Conservation (phyloP, 2,113 vertebrate genomes). For the Oryzias curvinotus region DNA sequence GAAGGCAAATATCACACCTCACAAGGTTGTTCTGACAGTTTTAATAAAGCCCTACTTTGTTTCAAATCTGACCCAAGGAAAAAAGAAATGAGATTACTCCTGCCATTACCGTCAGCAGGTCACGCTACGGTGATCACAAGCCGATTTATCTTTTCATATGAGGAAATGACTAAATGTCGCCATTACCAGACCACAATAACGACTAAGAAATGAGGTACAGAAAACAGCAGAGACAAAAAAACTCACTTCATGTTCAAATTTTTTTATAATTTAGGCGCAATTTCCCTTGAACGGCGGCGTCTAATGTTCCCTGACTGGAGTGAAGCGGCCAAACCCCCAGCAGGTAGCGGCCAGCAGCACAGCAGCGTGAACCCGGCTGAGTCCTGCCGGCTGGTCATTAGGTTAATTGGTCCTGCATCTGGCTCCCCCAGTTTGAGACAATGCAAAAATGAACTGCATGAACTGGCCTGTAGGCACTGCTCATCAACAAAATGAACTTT, state of each 20-base stretch:
- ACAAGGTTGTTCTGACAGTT: conserved; percentile 1
- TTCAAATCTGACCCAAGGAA: neutral
- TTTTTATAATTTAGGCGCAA: no score
- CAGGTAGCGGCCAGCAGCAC: no score
- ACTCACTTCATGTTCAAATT: neutral
- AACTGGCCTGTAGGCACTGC: no score
- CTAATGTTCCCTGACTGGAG: no score
- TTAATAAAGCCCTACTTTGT: conserved; percentile 1
- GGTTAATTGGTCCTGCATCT: no score
- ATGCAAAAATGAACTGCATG: no score
- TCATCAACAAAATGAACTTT: no score
- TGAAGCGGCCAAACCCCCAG: no score
- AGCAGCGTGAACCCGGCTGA: no score
- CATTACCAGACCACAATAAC: neutral
- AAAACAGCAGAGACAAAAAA: neutral
- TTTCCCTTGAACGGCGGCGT: no score
- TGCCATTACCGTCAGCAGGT: neutral
- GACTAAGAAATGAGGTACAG: neutral
- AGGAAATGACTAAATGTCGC: neutral
- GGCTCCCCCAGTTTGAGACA: no score
- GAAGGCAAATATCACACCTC: neutral
- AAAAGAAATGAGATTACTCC: neutral
- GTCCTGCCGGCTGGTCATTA: no score
- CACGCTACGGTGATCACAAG: neutral
- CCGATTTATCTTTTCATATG: neutral